These are phyloP conservation scores for Drosophila oshimai DNA, from an alignment of 1,140 invertebrate species.

Conservation along the genomic window DNA sequence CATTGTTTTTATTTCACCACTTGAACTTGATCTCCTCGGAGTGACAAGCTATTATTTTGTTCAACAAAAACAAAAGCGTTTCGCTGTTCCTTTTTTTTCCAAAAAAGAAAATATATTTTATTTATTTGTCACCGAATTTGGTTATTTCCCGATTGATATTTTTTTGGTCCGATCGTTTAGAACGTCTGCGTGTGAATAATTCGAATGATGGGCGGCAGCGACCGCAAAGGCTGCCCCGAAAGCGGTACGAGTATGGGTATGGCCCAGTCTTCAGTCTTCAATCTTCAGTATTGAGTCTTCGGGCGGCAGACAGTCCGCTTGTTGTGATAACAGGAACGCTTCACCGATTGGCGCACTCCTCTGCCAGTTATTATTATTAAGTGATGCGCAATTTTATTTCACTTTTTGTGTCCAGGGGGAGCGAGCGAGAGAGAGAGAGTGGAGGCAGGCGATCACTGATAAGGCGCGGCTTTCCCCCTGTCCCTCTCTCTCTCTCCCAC, in stretches of 20 bases:
- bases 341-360: constrained; percentile 11
- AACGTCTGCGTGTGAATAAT: constrained; percentile 73
- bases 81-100: background rate
- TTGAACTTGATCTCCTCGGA: constrained; percentile 46
- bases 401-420: background rate
- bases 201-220: constrained; percentile 41
- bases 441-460: constrained; percentile 26
- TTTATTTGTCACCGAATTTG: constrained; percentile 26
- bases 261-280: too few relatives aligned
- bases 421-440: background rate
- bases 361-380: constrained; percentile 28
- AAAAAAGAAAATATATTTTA: background rate
- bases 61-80: constrained; percentile 22
- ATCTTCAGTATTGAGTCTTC: too few relatives aligned
- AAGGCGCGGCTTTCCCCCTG: constrained; percentile 18
- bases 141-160: background rate
- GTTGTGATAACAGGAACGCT: constrained; percentile 20
- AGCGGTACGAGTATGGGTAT: constrained; percentile 27
- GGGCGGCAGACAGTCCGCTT: constrained; percentile 34
- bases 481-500: background rate
- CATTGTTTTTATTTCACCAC: constrained; percentile 59
- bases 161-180: constrained; percentile 55
- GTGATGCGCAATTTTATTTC: constrained; percentile 63
- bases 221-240: constrained; percentile 62
- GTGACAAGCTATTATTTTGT: constrained; percentile 23